These are phyloP conservation scores for Parazoanthus swiftii DNA, from an alignment of 92 coral and sea anemone genomes.

Conservation along the genomic window DNA sequence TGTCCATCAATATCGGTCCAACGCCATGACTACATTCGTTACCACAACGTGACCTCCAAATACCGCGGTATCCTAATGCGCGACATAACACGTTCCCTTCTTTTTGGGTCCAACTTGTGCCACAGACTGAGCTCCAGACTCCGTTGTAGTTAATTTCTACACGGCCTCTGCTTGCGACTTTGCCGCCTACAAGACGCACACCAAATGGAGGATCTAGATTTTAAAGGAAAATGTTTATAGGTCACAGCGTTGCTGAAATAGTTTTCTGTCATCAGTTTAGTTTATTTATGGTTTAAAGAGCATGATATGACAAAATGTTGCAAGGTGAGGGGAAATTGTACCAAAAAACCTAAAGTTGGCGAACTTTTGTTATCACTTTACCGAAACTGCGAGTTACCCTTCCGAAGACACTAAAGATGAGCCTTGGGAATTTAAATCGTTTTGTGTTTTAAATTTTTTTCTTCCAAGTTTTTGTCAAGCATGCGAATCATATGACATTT, in stretches of 20 bases:
- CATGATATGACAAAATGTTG: no score
- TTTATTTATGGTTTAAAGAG: no score
- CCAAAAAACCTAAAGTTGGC: no score
- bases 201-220: conserved; percentile 11
- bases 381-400: no score
- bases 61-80: neutral
- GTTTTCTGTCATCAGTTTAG: no score
- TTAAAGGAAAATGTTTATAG: neutral
- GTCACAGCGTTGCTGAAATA: neutral
- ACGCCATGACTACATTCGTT: neutral
- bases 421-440: no score
- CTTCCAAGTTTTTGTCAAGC: no score
- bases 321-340: no score
- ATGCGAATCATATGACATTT: no score
- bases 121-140: conserved; percentile 25
- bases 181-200: conserved; percentile 17
- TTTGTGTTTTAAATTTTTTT: no score
- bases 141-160: conserved; percentile 11
- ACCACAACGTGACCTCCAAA: neutral
- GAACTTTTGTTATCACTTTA: no score
- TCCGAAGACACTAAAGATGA: no score
- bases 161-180: conserved; percentile 17
- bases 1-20: neutral
- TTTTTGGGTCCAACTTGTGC: neutral
- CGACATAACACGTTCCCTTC: neutral